Conservation (phyloP, 2,797 vertebrate species). For the Parotocinclus haroldoi region DNA sequence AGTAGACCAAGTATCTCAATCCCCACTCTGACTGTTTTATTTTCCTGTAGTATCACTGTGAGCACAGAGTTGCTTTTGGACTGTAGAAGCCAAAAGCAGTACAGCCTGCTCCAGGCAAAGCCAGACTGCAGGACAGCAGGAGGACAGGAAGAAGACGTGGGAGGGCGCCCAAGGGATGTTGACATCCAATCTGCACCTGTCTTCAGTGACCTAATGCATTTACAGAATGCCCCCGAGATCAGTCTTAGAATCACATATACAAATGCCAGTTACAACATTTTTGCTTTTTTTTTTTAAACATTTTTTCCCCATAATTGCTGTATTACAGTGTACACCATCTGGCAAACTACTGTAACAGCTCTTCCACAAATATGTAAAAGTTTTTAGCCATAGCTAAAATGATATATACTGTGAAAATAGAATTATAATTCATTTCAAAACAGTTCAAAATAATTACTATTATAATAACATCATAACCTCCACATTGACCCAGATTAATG, state of each 20-base stretch:
- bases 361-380: too few species aligned
- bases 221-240: slow-evolving; percentile 26
- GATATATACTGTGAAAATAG: too few species aligned
- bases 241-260: slow-evolving; percentile 15
- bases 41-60: slow-evolving; percentile 3
- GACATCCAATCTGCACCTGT: slow-evolving; percentile 43
- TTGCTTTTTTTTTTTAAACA: neutral
- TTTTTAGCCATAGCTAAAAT: too few species aligned
- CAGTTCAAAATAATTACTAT: too few species aligned
- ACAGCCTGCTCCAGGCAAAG: slow-evolving; percentile 16
- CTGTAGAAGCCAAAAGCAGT: slow-evolving; percentile 17
- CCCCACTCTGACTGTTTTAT: neutral
- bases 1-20: too few species aligned
- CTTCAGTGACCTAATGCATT: slow-evolving; percentile 20
- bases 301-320: neutral
- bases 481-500: too few species aligned
- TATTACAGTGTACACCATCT: too few species aligned
- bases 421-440: too few species aligned
- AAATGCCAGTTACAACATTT: neutral
- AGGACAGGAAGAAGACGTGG: slow-evolving; percentile 23
- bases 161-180: slow-evolving; percentile 38
- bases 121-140: slow-evolving; percentile 37
- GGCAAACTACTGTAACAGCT: too few species aligned
- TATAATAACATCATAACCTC: too few species aligned
- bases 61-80: slow-evolving; percentile 18